These are phyloP conservation scores for Melipona bicolor DNA, from an alignment of 2,888 invertebrate genomes.

Conservation along the genomic window DNA sequence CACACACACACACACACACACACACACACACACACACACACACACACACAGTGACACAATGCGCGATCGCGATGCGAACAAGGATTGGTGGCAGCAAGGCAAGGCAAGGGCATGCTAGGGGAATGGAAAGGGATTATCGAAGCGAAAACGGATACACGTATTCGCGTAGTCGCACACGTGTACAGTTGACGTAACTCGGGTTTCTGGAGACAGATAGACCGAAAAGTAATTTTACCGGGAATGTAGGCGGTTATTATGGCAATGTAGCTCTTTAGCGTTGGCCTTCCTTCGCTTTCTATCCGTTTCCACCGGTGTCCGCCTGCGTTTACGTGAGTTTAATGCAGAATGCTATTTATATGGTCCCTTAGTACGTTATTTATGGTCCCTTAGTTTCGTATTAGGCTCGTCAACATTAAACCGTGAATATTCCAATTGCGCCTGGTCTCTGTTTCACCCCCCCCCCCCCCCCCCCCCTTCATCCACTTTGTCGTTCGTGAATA, in stretches of 20 bases:
- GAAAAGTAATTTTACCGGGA: slow-evolving; percentile 71
- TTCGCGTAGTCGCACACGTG: slow-evolving; percentile 60
- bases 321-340: slow-evolving; percentile 59
- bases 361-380: slow-evolving; percentile 56
- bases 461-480: background rate
- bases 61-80: slow-evolving; percentile 8
- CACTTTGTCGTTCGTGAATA: too few species aligned
- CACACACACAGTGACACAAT: slow-evolving; percentile 24
- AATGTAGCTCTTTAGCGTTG: slow-evolving; percentile 51
- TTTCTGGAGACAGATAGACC: slow-evolving; percentile 72
- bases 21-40: too few species aligned
- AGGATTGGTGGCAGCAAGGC: background rate
- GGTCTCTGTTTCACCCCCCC: background rate
- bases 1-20: too few species aligned
- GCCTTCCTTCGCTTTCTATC: slow-evolving; percentile 31
- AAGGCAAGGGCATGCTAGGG: slow-evolving; percentile 2
- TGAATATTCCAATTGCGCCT: slow-evolving; percentile 45
- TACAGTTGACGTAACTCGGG: slow-evolving; percentile 70
- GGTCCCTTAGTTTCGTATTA: slow-evolving; percentile 49
- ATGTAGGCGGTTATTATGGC: slow-evolving; percentile 73
- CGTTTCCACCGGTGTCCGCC: slow-evolving; percentile 26
- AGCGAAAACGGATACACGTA: slow-evolving; percentile 54
- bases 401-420: slow-evolving; percentile 37
- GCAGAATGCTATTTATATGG: slow-evolving; percentile 59
- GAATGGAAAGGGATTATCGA: background rate